Conservation (phyloP, 64 coral and sea anemone species). For the Montipora capricornis region DNA sequence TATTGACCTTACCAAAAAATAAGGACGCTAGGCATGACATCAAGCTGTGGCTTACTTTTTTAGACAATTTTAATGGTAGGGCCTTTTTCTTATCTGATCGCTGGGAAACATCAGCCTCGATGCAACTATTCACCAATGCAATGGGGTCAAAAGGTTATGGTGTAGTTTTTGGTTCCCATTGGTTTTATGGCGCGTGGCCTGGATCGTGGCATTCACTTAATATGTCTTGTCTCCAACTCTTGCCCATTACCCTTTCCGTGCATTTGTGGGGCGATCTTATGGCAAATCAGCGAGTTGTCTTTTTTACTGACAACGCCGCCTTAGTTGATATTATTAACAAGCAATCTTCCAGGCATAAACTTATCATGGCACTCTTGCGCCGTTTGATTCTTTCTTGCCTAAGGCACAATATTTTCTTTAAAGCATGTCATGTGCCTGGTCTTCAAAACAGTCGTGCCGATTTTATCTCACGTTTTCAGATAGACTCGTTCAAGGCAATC, state of each 20-base stretch:
- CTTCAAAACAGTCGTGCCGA: neutral
- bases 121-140: constrained; percentile 7
- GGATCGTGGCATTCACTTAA: neutral
- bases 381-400: neutral
- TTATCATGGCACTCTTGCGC: neutral
- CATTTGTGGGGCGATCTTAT: neutral
- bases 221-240: neutral
- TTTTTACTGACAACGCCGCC: neutral
- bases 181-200: constrained; percentile 8
- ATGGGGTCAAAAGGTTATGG: constrained; percentile 13
- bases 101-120: neutral
- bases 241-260: neutral
- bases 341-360: neutral
- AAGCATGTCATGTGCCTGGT: no score
- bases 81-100: constrained; percentile 1
- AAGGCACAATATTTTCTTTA: neutral
- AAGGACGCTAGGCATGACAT: neutral
- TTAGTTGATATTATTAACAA: neutral
- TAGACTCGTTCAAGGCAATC: no score
- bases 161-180: constrained; percentile 8
- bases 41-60: neutral
- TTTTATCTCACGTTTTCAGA: no score
- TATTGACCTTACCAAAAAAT: neutral
- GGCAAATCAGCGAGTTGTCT: neutral
- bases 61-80: neutral